Conservation (phyloP, 1,140 invertebrate species). For the Manduca sexta region DNA sequence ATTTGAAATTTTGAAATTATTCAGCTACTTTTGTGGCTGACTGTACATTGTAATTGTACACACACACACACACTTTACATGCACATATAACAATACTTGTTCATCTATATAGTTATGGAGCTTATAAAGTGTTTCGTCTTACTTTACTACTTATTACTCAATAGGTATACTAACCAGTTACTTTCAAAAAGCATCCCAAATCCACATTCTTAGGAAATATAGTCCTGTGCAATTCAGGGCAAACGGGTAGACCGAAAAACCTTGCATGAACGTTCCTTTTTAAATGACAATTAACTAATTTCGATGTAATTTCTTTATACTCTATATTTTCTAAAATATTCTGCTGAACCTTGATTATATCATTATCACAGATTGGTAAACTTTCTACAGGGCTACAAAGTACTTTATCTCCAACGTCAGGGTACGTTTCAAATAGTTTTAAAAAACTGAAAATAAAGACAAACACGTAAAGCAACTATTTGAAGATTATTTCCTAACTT, state of each 20-base stretch:
- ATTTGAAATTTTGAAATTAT: too few species aligned
- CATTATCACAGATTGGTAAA: slow-evolving; percentile 76
- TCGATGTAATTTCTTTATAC: slow-evolving; percentile 33
- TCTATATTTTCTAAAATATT: slow-evolving; percentile 67
- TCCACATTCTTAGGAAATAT: slow-evolving; percentile 80
- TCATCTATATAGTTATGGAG: too few species aligned
- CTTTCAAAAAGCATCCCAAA: slow-evolving; percentile 78
- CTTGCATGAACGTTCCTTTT: slow-evolving; percentile 81
- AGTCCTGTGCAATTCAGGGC: slow-evolving; percentile 74
- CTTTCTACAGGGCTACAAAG: slow-evolving; percentile 56
- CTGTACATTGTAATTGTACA: too few species aligned
- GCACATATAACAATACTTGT: too few species aligned
- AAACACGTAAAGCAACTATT: background rate
- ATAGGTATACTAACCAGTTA: slow-evolving; percentile 64
- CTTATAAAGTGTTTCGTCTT: too few species aligned
- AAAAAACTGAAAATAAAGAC: slow-evolving; percentile 49
- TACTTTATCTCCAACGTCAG: slow-evolving; percentile 62
- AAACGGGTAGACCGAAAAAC: slow-evolving; percentile 74
- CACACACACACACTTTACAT: too few species aligned
- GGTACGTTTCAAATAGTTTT: slow-evolving; percentile 66
- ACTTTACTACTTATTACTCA: too few species aligned
- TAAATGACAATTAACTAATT: slow-evolving; percentile 49
- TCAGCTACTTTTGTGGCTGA: too few species aligned
- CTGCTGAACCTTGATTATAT: slow-evolving; percentile 76
- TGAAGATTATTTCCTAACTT: background rate